Percentiles rank a stretch among this genome's conserved stretches.
phyloP scores from a whole-genome alignment of 64 coral and sea anemone genomes.

The Montipora efflorescens region DNA sequence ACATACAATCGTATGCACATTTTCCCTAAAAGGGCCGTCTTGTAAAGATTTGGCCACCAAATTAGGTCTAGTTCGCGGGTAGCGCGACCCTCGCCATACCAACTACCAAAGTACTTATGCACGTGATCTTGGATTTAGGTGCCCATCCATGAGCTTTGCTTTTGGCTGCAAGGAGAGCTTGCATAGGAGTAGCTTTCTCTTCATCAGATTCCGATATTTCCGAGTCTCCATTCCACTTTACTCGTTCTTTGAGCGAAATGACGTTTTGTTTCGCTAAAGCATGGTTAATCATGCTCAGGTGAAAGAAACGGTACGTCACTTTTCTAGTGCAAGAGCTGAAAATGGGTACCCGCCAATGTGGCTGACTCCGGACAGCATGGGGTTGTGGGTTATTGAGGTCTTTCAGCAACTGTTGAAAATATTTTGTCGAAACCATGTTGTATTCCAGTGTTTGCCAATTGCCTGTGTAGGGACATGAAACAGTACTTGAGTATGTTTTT shows the following conservation, averaged over 20 bases:
- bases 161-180: conserved; percentile 31
- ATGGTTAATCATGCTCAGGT: conserved; percentile 5
- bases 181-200: neutral
- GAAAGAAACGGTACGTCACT: conserved; percentile 21
- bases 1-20: conserved; percentile 46
- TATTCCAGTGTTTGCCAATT: conserved; percentile 43
- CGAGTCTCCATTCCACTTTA: neutral
- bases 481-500: no score
- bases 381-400: conserved; percentile 6
- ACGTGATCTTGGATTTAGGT: neutral
- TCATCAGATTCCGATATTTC: neutral
- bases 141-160: conserved; percentile 14
- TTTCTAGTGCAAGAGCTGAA: conserved; percentile 11
- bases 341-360: conserved; percentile 42
- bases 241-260: neutral
- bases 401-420: conserved; percentile 37
- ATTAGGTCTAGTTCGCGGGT: conserved; percentile 31
- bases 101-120: conserved; percentile 25
- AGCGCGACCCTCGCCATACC: conserved; percentile 3
- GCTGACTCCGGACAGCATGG: conserved; percentile 14
- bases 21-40: conserved; percentile 16
- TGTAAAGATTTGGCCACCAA: conserved; percentile 47
- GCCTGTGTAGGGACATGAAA: neutral
- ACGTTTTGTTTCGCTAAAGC: neutral
- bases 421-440: conserved; percentile 55